Percentiles rank a stretch among this genome's conserved stretches.
Conservation (phyloP, 2,113 vertebrate genomes). For the Fulica atra region DNA sequence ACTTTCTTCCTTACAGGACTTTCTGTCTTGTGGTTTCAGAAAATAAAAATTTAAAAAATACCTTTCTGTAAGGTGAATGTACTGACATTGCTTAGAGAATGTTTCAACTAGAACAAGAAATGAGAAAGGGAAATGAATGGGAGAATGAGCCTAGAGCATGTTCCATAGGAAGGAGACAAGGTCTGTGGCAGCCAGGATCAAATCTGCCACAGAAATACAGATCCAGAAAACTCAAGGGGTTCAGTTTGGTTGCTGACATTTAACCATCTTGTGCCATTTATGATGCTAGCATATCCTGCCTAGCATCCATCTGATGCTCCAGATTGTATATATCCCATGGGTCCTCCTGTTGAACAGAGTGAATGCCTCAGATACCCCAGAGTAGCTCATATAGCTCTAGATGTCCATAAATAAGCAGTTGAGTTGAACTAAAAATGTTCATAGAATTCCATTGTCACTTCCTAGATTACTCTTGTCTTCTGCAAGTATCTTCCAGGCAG, state of each 20-base stretch:
- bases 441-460: neutral
- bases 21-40: neutral
- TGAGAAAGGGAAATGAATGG: neutral
- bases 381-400: no score
- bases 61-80: neutral
- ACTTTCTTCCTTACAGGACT: neutral
- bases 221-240: neutral
- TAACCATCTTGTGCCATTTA: neutral
- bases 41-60: neutral
- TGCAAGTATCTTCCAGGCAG: neutral
- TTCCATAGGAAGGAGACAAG: neutral
- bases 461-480: neutral
- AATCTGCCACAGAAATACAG: neutral
- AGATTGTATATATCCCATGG: accelerated
- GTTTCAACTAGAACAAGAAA: neutral
- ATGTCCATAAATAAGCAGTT: neutral
- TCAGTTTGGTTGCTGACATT: neutral
- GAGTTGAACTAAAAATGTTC: neutral
- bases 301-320: neutral
- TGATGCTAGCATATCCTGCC: neutral
- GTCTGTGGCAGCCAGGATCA: neutral
- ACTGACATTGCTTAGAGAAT: neutral
- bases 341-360: neutral
- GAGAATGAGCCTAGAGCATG: neutral
- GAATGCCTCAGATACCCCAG: neutral